Evolutionary conservation across 2,888 invertebrate genomes (phyloP).

Genomic region (Dendrolimus houi): DNA sequence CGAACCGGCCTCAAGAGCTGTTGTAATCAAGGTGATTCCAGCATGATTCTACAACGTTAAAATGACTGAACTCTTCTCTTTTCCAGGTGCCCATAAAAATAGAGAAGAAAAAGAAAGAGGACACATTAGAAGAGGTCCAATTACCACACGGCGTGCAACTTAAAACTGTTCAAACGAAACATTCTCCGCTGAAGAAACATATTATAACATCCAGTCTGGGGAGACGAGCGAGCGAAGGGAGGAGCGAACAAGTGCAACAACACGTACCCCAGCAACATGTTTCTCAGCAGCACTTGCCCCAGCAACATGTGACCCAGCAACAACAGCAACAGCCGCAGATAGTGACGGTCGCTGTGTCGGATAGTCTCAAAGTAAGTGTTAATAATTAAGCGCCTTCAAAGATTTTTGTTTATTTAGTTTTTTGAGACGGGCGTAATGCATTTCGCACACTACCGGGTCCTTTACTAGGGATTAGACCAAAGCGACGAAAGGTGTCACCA

Average conservation of each 20-base stretch:
- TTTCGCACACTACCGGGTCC: too few relatives aligned
- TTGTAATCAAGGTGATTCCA: too few relatives aligned
- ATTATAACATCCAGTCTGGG: slow-evolving; percentile 38
- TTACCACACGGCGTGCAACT: slow-evolving; percentile 43
- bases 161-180: slow-evolving; percentile 52
- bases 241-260: not conserved
- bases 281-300: not conserved
- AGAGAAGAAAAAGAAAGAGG: slow-evolving; percentile 28
- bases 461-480: too few relatives aligned
- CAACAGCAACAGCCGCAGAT: slow-evolving; percentile 31
- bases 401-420: too few relatives aligned
- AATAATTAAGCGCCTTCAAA: too few relatives aligned
- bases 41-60: too few relatives aligned
- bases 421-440: too few relatives aligned
- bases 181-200: slow-evolving; percentile 61
- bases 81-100: slow-evolving; percentile 17
- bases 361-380: slow-evolving; percentile 44
- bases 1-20: too few relatives aligned
- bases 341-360: slow-evolving; percentile 56
- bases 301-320: not conserved
- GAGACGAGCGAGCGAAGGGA: slow-evolving; percentile 1
- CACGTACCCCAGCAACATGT: not conserved
- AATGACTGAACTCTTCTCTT: too few relatives aligned
- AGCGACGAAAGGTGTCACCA: too few relatives aligned
- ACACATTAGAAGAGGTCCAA: slow-evolving; percentile 39